Base-by-base conservation (phyloP, 2,888 invertebrate species). In the Tenthredo amoena region DNA sequence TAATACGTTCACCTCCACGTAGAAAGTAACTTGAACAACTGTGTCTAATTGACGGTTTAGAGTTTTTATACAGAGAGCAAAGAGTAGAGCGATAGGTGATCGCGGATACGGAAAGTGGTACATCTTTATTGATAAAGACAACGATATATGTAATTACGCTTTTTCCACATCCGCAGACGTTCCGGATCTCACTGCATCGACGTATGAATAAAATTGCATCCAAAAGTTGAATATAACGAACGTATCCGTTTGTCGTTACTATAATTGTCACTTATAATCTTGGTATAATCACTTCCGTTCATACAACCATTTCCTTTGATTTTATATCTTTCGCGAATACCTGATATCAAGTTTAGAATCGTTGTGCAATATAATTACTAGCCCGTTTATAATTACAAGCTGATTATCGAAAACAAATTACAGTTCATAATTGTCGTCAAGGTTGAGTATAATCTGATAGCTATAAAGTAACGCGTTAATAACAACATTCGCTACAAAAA, bases 11-110 rank as follows among this genome's bases (percentile, higher is more conserved):
- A 76, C 43, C 26, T 77, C 31, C 1, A 55, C 50, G 18, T 50
- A 77, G 76, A 77, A 77, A 77, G 76, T 50, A 18, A 18, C n/a
- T 77, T 77, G 77, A 34, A 77, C 18, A 55, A 4, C 43, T 26
- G 6, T 26, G 47, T 55, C 12, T 34, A 34, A 50, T 77, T 77
- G 50, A 77, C 40, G 43, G 74, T 74, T 74, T 74, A n/a, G n/a
- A 43, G 21, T 68, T 74, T 43, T 74, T 74, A 5, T 43, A 43
- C 9, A 4, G 15, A 74, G 74, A 43, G n/a, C n/a, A 40, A 72
- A 21, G 1, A 43, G 72, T 21, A 21, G 9, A 40, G 7, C 18
- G 4, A 74, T 74, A 43, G 4, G 15, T 74, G 68, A 74, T 10
- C 21, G 43, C 7, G 10, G 40, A 18, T 10, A 68, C 34, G 26